Evolutionary conservation across 2,888 invertebrate species (phyloP), one percentile per base, ranked within the genome.

Genomic region (Dicyrtoma fusca): DNA sequence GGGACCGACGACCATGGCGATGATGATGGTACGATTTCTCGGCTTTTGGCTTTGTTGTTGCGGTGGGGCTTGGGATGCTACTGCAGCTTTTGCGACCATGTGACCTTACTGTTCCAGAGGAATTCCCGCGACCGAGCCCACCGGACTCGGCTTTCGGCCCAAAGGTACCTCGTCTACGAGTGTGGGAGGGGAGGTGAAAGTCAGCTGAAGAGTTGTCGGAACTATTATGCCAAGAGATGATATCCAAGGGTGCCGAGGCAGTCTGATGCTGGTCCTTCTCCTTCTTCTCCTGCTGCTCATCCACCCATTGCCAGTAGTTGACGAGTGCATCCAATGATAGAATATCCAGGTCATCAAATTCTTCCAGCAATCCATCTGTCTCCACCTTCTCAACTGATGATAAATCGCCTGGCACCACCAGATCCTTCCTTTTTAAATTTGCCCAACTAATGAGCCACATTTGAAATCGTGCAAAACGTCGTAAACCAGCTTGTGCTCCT

Each of bases 401-500:
- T 69, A 69, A 57, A 69, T 69, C 68, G 44, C 21, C 55, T 69
- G 68, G 68, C 68, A 69, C 23, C 1, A 45, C 23, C 68, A 69
- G 68, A 14, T n/a, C n/a, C n/a, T n/a, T n/a, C n/a, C n/a, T n/a
- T n/a, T 49, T 47, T 42, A 64, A 47, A 23, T 64, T 25, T 10
- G 8, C 42, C 51, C 23, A 17, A 19, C 49, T 69, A 69, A 69
- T 61, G 69, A 69, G 26, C 61, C 69, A 69, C 47, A 45, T 59
- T 49, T 69, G 69, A 61, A 59, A 44, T 17, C 61, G 59, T 26
- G 69, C 45, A 47, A 69, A 69, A 57, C 69, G 69, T 47, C 69
- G 59, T 17, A 69, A 45, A 23, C 69, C 61, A 69, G 69, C 69
- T 44, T 59, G 69, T 44, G 69, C 61, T 61, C 59, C 69, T 59